Evolutionary conservation across 2,797 vertebrate species (phyloP), one percentile per base, ranked within the genome.

Genomic region (Rhinophrynus dorsalis): DNA sequence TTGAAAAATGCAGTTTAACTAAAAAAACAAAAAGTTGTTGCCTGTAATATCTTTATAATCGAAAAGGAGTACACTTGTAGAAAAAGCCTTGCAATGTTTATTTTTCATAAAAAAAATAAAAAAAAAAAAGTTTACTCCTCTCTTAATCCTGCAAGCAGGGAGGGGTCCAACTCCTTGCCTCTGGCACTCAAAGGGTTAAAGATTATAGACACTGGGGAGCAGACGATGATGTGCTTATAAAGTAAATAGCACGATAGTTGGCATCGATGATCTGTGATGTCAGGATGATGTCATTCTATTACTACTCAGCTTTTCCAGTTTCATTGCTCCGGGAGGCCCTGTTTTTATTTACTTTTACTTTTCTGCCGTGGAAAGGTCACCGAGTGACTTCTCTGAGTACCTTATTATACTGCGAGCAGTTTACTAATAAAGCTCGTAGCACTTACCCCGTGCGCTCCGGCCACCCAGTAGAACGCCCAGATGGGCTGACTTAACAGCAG

Each of bases 341-440:
- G 65, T 68, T 77, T 81, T 62, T 80, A 51, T 78, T 80, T 78
- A 74, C 65, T 74, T 82, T 80, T 45, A 57, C 64, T 67, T 56
- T 73, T 27, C 57, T 0, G 0, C 64, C 69, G 56, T 37, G 58
- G 67, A 77, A 75, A 78, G 74, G 37, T 57, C 71, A 70, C 30
- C 0, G 64, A 78, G 44, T 1, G 0, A 56, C 33, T 58, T 47
- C 5, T 0, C 5, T 0, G 15, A 44, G 58, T 9, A n/a, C 58
- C 35, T 71, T 33, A 29, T 57, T 71, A 50, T 38, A 12, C 37
- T 2, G 13, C 8, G 23, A 29, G 40, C 18, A 30, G 21, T 50
- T 68, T 13, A 57, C n/a, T 48, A 23, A 63, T 42, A 30, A 27
- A 21, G 23, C 29, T 42, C 42, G 45, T 38, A 68, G 45, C 17